phyloP scores from a whole-genome alignment of 2,113 vertebrate species.

The Nothobranchius kuhntae region DNA sequence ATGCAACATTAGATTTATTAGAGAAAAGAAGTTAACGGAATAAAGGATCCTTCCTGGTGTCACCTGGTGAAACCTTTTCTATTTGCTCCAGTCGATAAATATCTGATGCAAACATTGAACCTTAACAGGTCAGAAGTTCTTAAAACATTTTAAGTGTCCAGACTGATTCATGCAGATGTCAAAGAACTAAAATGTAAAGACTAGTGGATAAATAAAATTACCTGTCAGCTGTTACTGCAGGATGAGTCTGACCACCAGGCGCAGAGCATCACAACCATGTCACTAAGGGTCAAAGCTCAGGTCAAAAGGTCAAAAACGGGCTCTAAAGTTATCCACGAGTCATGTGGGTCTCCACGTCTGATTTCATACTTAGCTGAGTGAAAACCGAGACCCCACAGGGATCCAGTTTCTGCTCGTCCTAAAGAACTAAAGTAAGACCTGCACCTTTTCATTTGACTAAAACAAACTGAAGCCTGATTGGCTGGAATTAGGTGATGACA shows the following conservation, averaged over 20 bases:
- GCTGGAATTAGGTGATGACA: slow-evolving; percentile 75
- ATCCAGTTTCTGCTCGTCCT: slow-evolving; percentile 15
- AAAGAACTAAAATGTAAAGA: no score
- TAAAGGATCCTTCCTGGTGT: no score
- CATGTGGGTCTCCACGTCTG: slow-evolving; percentile 6
- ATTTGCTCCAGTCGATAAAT: no score
- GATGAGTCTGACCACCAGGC: background rate
- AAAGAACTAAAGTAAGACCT: slow-evolving; percentile 2
- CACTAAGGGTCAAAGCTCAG: slow-evolving; percentile 18
- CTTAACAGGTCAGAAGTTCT: no score
- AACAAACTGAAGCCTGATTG: slow-evolving; percentile 71
- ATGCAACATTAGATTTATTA: no score
- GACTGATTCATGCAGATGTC: no score
- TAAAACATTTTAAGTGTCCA: no score
- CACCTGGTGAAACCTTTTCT: no score
- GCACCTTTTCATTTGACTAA: background rate
- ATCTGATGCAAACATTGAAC: no score
- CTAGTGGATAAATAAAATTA: no score
- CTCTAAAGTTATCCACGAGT: background rate
- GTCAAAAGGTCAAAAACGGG: background rate
- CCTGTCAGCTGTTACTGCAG: background rate
- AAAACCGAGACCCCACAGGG: slow-evolving; percentile 5
- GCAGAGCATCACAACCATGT: background rate
- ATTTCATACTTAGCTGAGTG: slow-evolving; percentile 17
- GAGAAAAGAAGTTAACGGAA: no score